Base-by-base conservation (phyloP, 2,797 vertebrate species). In the Pteronotus mesoamericanus region DNA sequence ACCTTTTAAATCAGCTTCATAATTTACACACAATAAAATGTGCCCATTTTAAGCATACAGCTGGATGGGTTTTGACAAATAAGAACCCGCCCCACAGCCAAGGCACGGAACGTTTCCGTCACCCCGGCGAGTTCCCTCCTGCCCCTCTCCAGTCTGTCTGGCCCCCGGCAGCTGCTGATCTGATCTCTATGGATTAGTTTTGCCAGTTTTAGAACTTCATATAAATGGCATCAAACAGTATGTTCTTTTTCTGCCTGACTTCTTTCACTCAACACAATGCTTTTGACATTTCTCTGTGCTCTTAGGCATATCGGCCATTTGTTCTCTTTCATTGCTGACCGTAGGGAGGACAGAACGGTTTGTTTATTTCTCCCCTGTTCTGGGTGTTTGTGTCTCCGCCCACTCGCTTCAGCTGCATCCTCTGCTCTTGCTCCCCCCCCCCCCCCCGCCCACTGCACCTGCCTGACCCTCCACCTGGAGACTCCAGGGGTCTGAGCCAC, bases 221-320 rank as follows among this genome's bases (percentile, higher is more conserved):
- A 24, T 51, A 24, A 64, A 92, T 39, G 69, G n/a, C 71, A n/a
- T 18, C 86, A 53, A 57, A 86, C 53, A 42, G 32, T 44, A 0
- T 61, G 80, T 64, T 74, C 32, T 89, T 71, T 93, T 39, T 61
- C 59, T 24, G 57, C 74, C 83, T 64, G 88, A 48, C n/a, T 93
- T 68, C 69, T 61, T 64, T 37, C 51, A 26, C 34, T 75, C 21
- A 26, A 34, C 44, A 18, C 59, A 8, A 26, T 4, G 7, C 39
- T 51, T 91, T 48, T 14, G 44, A 69, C 34, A 51, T 79, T 91
- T 42, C 72, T 66, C 18, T 2, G 6, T n/a, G 51, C 53, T 68
- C 32, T 55, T 53, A 11, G 46, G 85, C 10, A 1, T 6, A 16
- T 24, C 0, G 2, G 37, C 46, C 18, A 9, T 39, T 69, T 37